These are phyloP conservation scores for Imbricaverruca yamaguchii DNA, from an alignment of 2,888 invertebrate genomes.

Conservation along the genomic window DNA sequence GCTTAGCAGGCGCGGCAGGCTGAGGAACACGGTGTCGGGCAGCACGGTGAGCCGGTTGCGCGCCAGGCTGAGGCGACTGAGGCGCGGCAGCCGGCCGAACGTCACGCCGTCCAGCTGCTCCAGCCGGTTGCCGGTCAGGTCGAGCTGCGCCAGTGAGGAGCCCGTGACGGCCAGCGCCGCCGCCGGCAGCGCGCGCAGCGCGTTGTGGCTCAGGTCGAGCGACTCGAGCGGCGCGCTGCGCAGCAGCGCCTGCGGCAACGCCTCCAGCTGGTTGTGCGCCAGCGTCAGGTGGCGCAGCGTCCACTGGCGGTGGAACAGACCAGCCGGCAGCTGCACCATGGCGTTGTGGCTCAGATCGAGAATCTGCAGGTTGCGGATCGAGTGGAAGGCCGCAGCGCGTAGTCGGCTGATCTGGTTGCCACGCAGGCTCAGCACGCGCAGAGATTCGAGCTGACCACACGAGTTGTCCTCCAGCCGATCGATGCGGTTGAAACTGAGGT, in stretches of 20 bases:
- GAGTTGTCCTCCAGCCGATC: constrained; percentile 60
- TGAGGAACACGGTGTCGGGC: constrained; percentile 80
- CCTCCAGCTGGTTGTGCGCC: constrained; percentile 36
- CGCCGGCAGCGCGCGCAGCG: constrained; percentile 50
- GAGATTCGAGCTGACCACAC: constrained; percentile 48
- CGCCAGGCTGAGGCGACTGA: constrained; percentile 67
- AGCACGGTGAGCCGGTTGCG: constrained; percentile 73
- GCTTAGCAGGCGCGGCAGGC: constrained; percentile 61
- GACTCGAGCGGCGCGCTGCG: constrained; percentile 37
- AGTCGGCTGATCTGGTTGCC: constrained; percentile 64
- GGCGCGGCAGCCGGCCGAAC: constrained; percentile 71
- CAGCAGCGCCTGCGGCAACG: constrained; percentile 37
- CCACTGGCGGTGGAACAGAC: constrained; percentile 36
- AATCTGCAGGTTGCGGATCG: constrained; percentile 51
- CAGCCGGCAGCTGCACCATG: constrained; percentile 36
- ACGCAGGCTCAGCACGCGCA: constrained; percentile 66
- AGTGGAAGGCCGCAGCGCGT: constrained; percentile 67
- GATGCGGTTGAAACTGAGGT: constrained; percentile 66
- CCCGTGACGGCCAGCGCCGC: constrained; percentile 69
- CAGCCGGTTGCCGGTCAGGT: constrained; percentile 68
- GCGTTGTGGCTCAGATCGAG: constrained; percentile 37
- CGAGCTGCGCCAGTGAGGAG: constrained; percentile 66
- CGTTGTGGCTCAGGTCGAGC: constrained; percentile 36
- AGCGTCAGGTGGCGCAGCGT: constrained; percentile 37
- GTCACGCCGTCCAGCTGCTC: constrained; percentile 82